A percentile compares a stretch with the other conserved stretches of the same genome.
These are phyloP conservation scores for Gastracanthus pulcherrimus DNA, from an alignment of 2,888 invertebrate genomes.

Conservation along the genomic window DNA sequence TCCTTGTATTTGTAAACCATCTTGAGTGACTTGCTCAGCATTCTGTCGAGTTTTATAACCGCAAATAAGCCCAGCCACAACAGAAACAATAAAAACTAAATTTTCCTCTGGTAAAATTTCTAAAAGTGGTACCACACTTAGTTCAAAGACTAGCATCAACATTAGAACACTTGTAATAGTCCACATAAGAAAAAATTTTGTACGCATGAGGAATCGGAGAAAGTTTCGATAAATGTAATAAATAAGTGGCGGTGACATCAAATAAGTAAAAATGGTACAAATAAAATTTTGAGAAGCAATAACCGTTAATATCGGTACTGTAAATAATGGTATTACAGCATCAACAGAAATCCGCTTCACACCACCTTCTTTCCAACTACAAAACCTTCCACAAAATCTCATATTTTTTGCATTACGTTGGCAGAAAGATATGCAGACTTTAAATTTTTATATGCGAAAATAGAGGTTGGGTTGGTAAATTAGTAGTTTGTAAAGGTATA, in stretches of 20 bases:
- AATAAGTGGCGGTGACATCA: conserved; percentile 71
- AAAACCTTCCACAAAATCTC: conserved; percentile 68
- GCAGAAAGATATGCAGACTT: background rate
- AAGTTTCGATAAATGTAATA: conserved; percentile 74
- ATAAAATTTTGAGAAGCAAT: conserved; percentile 73
- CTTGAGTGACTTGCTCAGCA: conserved; percentile 68
- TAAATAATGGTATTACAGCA: conserved; percentile 73
- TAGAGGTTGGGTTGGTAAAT: conserved; percentile 30
- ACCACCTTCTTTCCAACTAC: conserved; percentile 69
- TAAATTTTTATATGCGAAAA: background rate
- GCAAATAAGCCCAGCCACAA: conserved; percentile 77
- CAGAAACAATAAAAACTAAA: conserved; percentile 79
- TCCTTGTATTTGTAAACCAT: conserved; percentile 64
- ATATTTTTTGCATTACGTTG: conserved; percentile 58
- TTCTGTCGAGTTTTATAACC: conserved; percentile 74
- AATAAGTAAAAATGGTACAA: conserved; percentile 71
- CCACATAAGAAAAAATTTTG: conserved; percentile 89
- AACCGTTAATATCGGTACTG: conserved; percentile 70
- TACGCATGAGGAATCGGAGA: conserved; percentile 77
- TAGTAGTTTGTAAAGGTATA: background rate
- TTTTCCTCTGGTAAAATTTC: conserved; percentile 86
- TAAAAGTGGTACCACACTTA: conserved; percentile 84
- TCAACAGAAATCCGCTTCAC: conserved; percentile 75
- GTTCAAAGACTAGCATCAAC: conserved; percentile 85
- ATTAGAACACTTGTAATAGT: conserved; percentile 83